phyloP scores from a whole-genome alignment of 2,797 vertebrate genomes.

The Lagodon rhomboides region DNA sequence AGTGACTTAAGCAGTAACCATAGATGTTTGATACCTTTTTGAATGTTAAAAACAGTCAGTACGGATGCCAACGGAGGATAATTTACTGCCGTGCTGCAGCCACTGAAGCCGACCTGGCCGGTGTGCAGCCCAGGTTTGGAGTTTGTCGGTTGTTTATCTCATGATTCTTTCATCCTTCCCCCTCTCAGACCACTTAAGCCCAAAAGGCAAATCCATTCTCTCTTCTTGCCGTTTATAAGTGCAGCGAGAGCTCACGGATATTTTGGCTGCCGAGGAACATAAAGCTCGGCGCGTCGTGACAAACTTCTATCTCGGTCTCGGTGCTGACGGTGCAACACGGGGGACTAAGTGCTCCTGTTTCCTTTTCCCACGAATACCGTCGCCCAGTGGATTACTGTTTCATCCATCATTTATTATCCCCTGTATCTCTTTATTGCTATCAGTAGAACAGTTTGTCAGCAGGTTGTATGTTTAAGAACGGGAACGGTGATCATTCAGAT shows the following conservation, averaged over 20 bases:
- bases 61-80: background rate
- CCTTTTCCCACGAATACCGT: constrained; percentile 47
- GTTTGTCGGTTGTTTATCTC: constrained; percentile 71
- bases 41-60: background rate
- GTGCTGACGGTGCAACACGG: constrained; percentile 50
- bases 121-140: constrained; percentile 40
- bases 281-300: constrained; percentile 39
- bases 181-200: constrained; percentile 73
- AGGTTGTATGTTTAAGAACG: background rate
- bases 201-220: constrained; percentile 71
- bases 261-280: constrained; percentile 47
- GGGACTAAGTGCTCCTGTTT: constrained; percentile 65
- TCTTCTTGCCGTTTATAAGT: constrained; percentile 53
- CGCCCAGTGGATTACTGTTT: constrained; percentile 39
- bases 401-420: constrained; percentile 70
- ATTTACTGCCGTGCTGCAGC: constrained; percentile 11
- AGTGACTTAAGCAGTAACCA: too few relatives aligned
- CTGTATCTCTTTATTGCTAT: constrained; percentile 51
- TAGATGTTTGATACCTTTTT: too few relatives aligned
- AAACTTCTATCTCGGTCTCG: constrained; percentile 38
- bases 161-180: constrained; percentile 78
- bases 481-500: background rate
- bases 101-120: constrained; percentile 23
- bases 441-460: constrained; percentile 31
- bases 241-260: constrained; percentile 45